Evolutionary conservation across 92 coral and sea anemone genomes (phyloP).

Genomic region (Parazoanthus atlanticus): DNA sequence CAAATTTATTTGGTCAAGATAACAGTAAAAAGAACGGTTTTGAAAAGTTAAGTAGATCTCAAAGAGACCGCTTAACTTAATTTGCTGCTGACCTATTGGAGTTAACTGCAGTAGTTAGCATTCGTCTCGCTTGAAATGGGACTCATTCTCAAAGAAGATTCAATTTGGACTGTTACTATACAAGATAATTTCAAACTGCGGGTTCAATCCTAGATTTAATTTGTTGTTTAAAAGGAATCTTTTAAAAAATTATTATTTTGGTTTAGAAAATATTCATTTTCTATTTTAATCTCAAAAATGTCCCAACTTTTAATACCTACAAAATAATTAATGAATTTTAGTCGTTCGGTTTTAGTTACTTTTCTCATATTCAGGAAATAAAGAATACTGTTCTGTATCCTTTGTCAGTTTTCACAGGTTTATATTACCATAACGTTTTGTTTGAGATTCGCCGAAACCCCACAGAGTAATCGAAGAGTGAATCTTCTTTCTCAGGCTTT

Average conservation of each 20-base stretch:
- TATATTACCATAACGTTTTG: not conserved
- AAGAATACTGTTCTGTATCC: too few relatives aligned
- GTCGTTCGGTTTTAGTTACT: not conserved
- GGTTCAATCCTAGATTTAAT: not conserved
- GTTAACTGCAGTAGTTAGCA: not conserved
- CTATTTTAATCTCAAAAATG: not conserved
- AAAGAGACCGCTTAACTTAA: constrained; percentile 8
- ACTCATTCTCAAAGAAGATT: not conserved
- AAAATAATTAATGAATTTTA: not conserved
- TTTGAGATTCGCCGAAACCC: constrained; percentile 11
- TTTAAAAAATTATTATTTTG: not conserved
- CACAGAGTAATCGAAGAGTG: not conserved
- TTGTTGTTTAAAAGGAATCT: not conserved
- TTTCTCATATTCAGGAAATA: not conserved
- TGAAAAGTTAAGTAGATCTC: not conserved
- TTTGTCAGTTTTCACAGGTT: not conserved
- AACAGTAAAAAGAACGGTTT: not conserved
- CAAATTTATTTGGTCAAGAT: constrained; percentile 8
- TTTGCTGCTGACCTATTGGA: not conserved
- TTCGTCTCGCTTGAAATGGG: not conserved
- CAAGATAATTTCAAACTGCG: not conserved
- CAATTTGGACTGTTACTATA: not conserved
- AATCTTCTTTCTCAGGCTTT: not conserved
- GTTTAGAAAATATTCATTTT: not conserved
- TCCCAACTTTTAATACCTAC: not conserved